phyloP scores from a whole-genome alignment of 1,140 invertebrate genomes.

The Drosophila pectinifera region DNA sequence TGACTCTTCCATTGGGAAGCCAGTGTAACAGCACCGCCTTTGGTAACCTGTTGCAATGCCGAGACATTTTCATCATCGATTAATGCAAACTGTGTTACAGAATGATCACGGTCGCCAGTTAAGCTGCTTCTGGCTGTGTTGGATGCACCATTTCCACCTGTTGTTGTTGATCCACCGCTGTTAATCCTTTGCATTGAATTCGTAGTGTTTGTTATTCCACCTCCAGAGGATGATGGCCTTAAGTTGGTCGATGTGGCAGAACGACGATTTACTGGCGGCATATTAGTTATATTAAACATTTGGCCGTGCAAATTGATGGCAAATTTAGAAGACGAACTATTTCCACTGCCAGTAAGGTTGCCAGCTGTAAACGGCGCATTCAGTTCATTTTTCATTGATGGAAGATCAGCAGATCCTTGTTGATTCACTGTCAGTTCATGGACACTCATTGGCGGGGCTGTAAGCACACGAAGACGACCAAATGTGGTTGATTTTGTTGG shows the following conservation, averaged over 20 bases:
- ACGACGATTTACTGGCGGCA: conserved; percentile 58
- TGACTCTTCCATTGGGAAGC: conserved; percentile 97
- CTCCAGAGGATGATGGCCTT: conserved; percentile 84
- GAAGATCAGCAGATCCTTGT: conserved; percentile 17
- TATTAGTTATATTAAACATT: conserved; percentile 30
- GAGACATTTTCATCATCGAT: conserved; percentile 97
- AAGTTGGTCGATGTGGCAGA: conserved; percentile 72
- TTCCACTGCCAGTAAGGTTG: conserved; percentile 9
- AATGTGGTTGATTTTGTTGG: conserved; percentile 85
- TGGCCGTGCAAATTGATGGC: conserved; percentile 38
- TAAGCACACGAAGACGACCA: conserved; percentile 87
- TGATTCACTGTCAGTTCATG: conserved; percentile 84
- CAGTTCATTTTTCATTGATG: conserved; percentile 22
- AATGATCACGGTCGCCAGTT: conserved; percentile 87
- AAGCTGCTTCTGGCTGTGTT: conserved; percentile 73
- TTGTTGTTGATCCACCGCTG: conserved; percentile 66
- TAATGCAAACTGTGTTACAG: conserved; percentile 93
- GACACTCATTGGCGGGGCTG: conserved; percentile 87
- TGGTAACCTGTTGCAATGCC: conserved; percentile 92
- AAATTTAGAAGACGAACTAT: conserved; percentile 16
- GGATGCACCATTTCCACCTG: conserved; percentile 7
- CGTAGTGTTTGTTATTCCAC: conserved; percentile 77
- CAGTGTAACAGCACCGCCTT: conserved; percentile 91
- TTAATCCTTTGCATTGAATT: conserved; percentile 81
- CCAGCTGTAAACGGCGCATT: conserved; percentile 12